Base-by-base conservation (phyloP, 2,797 vertebrate genomes). In the Cetoscarus ocellatus region DNA sequence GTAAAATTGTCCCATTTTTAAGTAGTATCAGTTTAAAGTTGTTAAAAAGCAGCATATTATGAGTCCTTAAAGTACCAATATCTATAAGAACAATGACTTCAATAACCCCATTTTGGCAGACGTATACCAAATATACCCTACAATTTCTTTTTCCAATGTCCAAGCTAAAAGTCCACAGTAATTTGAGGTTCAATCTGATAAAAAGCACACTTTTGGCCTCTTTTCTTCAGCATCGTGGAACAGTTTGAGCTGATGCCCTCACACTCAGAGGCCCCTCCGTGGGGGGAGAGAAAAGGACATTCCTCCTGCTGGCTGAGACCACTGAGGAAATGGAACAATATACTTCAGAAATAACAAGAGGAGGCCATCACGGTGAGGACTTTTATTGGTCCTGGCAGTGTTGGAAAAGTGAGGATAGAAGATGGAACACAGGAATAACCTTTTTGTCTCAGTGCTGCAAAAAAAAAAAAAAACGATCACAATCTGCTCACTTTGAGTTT, bases 251-350 rank as follows among this genome's bases (percentile, higher is more conserved):
- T 6, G 1, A 11, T 17, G 14, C 18, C 13, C 14, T 48, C 43
- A 8, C 18, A n/a, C 39, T 51, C 62, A 5, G 17, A 42, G 5
- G 3, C 8, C 19, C 49, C 40, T 47, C 53, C 56, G n/a, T 43
- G 5, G 8, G 14, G n/a, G 17, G 62, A 78, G 81, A 83, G 86
- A 87, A 88, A 78, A 51, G 79, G 62, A 88, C 83, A 83, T 87
- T 85, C 82, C 83, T 82, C 67, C 61, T 61, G 56, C 71, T 61
- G 82, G 75, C 75, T 79, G 3, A 0, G 60, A 44, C 42, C 64
- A 40, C 57, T 68, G 54, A 86, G 87, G 87, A 88, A 85, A 87
- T 86, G 70, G 79, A 81, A 80, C 60, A 73, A 80, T 79, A 77
- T 77, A 77, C 70, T 82, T 83, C 58, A 67, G 68, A 83, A 80